Conservation (phyloP, 2,113 vertebrate genomes). For the Crotalus viridis region DNA sequence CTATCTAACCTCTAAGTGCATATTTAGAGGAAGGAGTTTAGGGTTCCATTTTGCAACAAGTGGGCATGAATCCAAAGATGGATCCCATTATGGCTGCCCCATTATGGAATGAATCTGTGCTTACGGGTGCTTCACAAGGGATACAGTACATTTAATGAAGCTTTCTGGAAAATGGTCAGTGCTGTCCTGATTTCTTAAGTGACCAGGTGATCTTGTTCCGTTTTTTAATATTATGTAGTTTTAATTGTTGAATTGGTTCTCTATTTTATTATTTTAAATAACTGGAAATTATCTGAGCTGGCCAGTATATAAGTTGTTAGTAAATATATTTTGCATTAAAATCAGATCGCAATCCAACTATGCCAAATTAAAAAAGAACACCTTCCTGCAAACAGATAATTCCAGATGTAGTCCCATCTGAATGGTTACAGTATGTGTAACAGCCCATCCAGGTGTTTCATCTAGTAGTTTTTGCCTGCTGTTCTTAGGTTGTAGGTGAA, state of each 20-base stretch:
- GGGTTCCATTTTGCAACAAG: not conserved
- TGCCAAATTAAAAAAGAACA: not conserved
- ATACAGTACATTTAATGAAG: not conserved
- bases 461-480: not conserved
- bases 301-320: not conserved
- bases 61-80: not conserved
- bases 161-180: not conserved
- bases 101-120: not conserved
- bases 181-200: not conserved
- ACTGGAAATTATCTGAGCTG: not conserved
- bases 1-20: not conserved
- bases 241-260: not conserved
- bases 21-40: not conserved
- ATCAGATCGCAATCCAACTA: not conserved
- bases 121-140: not conserved
- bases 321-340: not conserved
- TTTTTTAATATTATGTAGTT: not conserved
- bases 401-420: not conserved
- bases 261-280: not conserved
- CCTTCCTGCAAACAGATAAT: not conserved
- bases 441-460: not conserved
- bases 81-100: not conserved
- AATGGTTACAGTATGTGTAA: not conserved
- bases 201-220: not conserved
- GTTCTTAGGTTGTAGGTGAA: not conserved